Percentiles rank a stretch among this genome's conserved stretches.
Conservation (phyloP, 1,140 invertebrate species). For the Drosophila dunni region DNA sequence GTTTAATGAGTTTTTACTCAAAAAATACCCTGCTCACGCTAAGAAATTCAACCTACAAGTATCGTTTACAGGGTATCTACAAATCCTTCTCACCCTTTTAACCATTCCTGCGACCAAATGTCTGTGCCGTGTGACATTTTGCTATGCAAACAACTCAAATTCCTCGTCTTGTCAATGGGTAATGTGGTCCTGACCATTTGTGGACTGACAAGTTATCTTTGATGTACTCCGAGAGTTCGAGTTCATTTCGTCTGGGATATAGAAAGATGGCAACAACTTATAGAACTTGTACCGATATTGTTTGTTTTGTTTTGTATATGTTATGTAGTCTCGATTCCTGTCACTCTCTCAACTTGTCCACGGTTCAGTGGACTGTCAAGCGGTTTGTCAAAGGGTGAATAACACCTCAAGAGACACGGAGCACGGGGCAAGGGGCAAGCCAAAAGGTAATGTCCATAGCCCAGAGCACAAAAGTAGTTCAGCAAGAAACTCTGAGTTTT, state of each 20-base stretch:
- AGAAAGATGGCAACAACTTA: neutral
- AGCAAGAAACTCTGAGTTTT: neutral
- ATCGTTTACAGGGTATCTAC: no score
- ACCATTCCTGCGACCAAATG: neutral
- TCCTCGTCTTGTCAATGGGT: slow-evolving; percentile 1
- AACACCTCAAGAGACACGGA: slow-evolving; percentile 20
- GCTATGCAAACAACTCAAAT: slow-evolving; percentile 40
- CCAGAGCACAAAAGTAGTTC: slow-evolving; percentile 9
- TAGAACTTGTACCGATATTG: slow-evolving; percentile 50
- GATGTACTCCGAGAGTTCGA: slow-evolving; percentile 47
- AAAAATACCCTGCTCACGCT: no score
- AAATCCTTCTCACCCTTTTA: no score
- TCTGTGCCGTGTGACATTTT: slow-evolving; percentile 34
- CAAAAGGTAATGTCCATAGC: slow-evolving; percentile 17
- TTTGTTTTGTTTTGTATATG: slow-evolving; percentile 43
- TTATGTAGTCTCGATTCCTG: slow-evolving; percentile 23
- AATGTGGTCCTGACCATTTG: slow-evolving; percentile 40
- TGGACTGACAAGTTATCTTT: slow-evolving; percentile 62
- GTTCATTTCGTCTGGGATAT: slow-evolving; percentile 52
- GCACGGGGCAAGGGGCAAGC: neutral
- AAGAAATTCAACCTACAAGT: no score
- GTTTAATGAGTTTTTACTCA: neutral
- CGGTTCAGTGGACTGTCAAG: slow-evolving; percentile 49
- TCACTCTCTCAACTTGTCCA: slow-evolving; percentile 58
- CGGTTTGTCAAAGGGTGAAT: slow-evolving; percentile 36